Conservation (phyloP, 1,140 invertebrate genomes). For the Calliopsis andreniformis region DNA sequence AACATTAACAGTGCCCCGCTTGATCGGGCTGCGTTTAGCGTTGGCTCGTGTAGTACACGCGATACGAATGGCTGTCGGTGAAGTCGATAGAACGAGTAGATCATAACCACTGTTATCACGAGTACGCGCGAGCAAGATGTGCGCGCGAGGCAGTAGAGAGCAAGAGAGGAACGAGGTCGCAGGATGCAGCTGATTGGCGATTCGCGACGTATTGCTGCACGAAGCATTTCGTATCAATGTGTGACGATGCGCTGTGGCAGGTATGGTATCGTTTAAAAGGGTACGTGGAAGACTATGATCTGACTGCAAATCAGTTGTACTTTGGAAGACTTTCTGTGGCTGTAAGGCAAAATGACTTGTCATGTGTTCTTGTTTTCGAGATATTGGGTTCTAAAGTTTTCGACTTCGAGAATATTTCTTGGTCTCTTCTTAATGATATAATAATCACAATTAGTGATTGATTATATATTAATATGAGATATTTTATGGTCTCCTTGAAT, state of each 20-base stretch:
- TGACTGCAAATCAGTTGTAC: too few species aligned
- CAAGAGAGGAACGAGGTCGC: constrained; percentile 55
- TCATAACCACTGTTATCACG: constrained; percentile 37
- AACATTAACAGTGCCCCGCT: not conserved
- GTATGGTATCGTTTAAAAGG: constrained; percentile 6
- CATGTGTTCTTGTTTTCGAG: too few species aligned
- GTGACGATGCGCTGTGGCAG: constrained; percentile 17
- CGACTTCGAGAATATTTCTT: too few species aligned
- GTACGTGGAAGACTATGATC: not conserved
- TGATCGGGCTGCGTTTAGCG: not conserved
- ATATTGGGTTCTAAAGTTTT: too few species aligned
- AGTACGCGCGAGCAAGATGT: constrained; percentile 6
- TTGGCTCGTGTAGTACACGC: too few species aligned
- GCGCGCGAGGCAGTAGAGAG: not conserved
- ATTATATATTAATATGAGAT: too few species aligned
- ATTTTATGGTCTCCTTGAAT: too few species aligned
- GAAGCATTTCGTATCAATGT: constrained; percentile 32
- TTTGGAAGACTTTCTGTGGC: too few species aligned
- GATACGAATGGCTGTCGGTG: not conserved
- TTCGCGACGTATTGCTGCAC: constrained; percentile 41
- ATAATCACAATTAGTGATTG: too few species aligned
- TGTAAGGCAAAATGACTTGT: too few species aligned
- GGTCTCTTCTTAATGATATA: too few species aligned
- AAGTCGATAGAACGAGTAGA: constrained; percentile 14
- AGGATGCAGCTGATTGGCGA: constrained; percentile 71